Percentiles rank a stretch among this genome's conserved stretches.
Evolutionary conservation across 2,888 invertebrate species (phyloP).

Genomic region (Lasioglossum pauxillum): DNA sequence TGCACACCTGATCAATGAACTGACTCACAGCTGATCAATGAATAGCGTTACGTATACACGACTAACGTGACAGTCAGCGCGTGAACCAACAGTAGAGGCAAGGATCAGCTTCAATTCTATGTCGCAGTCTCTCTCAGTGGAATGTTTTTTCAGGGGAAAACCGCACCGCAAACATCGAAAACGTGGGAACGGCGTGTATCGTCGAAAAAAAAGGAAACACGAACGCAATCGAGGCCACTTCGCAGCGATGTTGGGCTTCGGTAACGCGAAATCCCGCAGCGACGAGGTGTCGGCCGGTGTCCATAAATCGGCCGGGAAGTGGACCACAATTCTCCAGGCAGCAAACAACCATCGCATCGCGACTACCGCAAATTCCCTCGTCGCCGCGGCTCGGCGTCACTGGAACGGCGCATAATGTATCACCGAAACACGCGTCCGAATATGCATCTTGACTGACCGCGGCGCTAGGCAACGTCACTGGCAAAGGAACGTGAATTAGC

Average conservation of each 20-base stretch:
- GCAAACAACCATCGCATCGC: constrained; percentile 26
- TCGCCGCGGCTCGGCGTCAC: constrained; percentile 22
- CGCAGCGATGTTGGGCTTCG: background rate
- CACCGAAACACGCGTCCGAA: constrained; percentile 40
- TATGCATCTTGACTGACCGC: constrained; percentile 53
- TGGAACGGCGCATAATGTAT: constrained; percentile 42
- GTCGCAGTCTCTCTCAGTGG: background rate
- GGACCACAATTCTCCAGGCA: constrained; percentile 39
- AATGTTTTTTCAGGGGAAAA: background rate
- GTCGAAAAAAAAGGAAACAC: background rate
- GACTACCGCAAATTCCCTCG: constrained; percentile 45
- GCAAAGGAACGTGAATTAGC: constrained; percentile 59
- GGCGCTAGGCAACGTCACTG: constrained; percentile 20
- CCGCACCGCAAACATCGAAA: background rate
- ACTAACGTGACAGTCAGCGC: background rate
- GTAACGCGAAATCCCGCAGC: background rate
- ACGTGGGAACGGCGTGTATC: background rate
- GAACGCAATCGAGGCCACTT: background rate
- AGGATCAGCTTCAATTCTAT: background rate
- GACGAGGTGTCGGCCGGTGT: constrained; percentile 2
- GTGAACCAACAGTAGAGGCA: background rate
- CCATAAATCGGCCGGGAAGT: constrained; percentile 38
- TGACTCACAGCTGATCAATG: too few relatives aligned
- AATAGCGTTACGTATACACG: background rate
- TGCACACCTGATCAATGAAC: too few relatives aligned